A percentile compares a stretch with the other conserved stretches of the same genome.
Conservation (phyloP, 1,140 invertebrate genomes). For the Zelostemma sp. region DNA sequence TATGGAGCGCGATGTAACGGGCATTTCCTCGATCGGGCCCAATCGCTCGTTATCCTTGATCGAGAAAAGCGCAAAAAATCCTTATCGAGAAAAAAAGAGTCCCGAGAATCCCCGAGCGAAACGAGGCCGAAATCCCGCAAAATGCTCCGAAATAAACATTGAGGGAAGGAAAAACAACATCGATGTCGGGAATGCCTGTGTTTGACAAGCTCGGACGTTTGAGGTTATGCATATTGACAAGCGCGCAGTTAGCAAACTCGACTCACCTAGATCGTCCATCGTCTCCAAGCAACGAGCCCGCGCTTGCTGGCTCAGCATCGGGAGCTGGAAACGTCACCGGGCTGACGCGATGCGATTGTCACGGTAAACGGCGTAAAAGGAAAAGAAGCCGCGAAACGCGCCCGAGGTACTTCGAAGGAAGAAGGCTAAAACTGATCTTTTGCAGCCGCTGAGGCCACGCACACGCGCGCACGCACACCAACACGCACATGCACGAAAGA, state of each 20-base stretch:
- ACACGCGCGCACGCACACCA: no score
- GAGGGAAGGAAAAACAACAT: not conserved
- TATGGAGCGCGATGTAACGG: not conserved
- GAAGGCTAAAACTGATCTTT: conserved; percentile 1
- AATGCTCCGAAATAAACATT: not conserved
- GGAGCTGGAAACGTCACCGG: not conserved
- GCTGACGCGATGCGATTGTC: not conserved
- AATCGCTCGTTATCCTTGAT: not conserved
- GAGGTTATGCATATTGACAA: no score
- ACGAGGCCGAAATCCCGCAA: not conserved
- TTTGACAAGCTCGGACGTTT: not conserved
- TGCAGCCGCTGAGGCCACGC: no score
- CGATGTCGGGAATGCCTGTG: not conserved
- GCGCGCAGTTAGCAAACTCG: no score
- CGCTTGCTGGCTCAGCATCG: conserved; percentile 7
- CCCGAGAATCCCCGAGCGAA: no score
- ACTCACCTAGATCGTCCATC: conserved; percentile 60
- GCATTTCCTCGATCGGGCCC: not conserved
- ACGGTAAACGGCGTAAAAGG: not conserved
- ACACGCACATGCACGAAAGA: no score
- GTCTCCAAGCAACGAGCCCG: conserved; percentile 12
- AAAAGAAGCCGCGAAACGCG: not conserved
- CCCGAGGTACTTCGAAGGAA: not conserved
- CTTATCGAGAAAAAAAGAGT: no score
- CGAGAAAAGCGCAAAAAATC: not conserved